These are phyloP conservation scores for Acomys russatus DNA, from an alignment of 2,797 vertebrate species.

Conservation along the genomic window DNA sequence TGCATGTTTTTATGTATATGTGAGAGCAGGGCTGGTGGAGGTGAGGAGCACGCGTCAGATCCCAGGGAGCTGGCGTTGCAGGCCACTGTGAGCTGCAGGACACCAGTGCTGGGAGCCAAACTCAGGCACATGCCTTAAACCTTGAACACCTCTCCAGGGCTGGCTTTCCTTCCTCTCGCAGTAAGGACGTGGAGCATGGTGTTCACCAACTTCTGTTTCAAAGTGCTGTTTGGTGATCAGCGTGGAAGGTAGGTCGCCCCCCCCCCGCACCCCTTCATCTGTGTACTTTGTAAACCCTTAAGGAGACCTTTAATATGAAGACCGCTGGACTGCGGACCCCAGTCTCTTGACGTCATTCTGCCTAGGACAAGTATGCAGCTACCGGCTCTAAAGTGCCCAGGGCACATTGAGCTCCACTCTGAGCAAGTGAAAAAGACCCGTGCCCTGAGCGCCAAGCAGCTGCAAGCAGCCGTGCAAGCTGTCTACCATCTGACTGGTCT, in stretches of 20 bases:
- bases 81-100: not conserved
- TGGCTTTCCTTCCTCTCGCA: constrained; percentile 37
- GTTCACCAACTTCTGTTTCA: constrained; percentile 58
- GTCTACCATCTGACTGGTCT: constrained; percentile 73
- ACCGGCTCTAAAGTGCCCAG: constrained; percentile 49
- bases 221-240: not conserved
- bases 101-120: not conserved
- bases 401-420: constrained; percentile 31
- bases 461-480: constrained; percentile 73
- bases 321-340: constrained; percentile 36
- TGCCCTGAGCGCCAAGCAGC: constrained; percentile 66
- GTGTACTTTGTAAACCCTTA: constrained; percentile 35
- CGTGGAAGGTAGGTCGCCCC: constrained; percentile 20
- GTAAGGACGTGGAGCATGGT: not conserved
- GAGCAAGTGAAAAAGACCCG: constrained; percentile 21
- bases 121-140: not conserved
- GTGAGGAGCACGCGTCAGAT: not conserved
- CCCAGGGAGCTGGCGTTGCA: not conserved
- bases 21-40: too few relatives aligned
- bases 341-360: constrained; percentile 8
- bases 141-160: not conserved
- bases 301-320: constrained; percentile 60
- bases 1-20: not conserved
- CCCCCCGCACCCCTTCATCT: constrained; percentile 32
- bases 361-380: constrained; percentile 59